phyloP scores from a whole-genome alignment of 1,140 invertebrate species.

The Cotesia vestalis region DNA sequence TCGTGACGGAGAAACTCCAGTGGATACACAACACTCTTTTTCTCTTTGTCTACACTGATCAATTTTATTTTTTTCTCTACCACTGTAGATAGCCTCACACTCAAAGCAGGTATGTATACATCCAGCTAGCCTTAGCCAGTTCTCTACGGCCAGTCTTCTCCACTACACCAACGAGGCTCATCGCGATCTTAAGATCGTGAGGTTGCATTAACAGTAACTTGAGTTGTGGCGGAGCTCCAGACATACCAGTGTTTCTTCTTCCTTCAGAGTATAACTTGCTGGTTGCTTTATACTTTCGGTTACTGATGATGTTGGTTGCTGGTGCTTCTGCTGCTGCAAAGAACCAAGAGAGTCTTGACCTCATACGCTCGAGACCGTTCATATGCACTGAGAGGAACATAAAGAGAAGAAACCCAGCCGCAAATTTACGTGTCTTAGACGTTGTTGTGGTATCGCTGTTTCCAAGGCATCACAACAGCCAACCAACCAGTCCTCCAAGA shows the following conservation, averaged over 20 bases:
- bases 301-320: no score
- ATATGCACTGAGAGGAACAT: not conserved
- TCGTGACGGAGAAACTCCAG: constrained; percentile 14
- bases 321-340: constrained; percentile 9
- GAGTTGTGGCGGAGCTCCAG: constrained; percentile 20
- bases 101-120: no score
- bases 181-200: constrained; percentile 52
- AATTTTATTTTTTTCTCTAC: not conserved
- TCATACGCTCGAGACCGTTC: not conserved
- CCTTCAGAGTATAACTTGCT: not conserved
- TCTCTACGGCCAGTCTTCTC: constrained; percentile 17
- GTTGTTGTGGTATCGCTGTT: constrained; percentile 4
- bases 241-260: constrained; percentile 2
- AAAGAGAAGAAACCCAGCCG: constrained; percentile 33
- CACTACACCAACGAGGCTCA: constrained; percentile 35
- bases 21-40: constrained; percentile 15
- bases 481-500: not conserved
- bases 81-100: constrained; percentile 2
- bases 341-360: constrained; percentile 22
- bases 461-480: not conserved
- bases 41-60: constrained; percentile 4
- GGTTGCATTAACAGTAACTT: constrained; percentile 53
- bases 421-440: constrained; percentile 43
- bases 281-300: no score
- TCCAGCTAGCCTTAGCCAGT: no score